These are phyloP conservation scores for Synergus laeviventris DNA, from an alignment of 2,888 invertebrate species.

Conservation along the genomic window DNA sequence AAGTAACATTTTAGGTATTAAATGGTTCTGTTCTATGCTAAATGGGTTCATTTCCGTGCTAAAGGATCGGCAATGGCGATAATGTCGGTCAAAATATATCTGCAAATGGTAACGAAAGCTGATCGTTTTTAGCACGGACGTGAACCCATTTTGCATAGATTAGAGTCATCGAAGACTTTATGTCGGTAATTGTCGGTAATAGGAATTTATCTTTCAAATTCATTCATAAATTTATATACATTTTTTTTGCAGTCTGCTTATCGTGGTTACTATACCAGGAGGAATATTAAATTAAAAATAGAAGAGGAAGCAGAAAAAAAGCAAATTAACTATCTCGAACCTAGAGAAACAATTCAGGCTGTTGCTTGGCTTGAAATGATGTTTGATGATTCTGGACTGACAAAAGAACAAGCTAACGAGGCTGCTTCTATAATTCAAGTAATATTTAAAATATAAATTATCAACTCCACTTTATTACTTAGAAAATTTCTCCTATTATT, in stretches of 20 bases:
- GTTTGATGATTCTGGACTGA: constrained; percentile 61
- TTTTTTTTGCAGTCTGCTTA: constrained; percentile 59
- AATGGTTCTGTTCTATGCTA: too few species aligned
- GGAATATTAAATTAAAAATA: constrained; percentile 50
- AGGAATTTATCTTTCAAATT: background rate
- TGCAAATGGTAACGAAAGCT: too few species aligned
- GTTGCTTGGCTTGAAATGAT: constrained; percentile 66
- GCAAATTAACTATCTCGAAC: constrained; percentile 12
- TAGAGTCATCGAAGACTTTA: background rate
- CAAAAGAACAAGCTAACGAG: constrained; percentile 57
- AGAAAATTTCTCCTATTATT: background rate
- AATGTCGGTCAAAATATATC: too few species aligned
- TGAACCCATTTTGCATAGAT: background rate
- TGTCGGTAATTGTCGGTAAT: background rate
- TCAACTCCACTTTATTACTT: background rate
- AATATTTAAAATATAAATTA: constrained; percentile 27
- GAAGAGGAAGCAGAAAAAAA: constrained; percentile 10
- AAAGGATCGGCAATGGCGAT: too few species aligned
- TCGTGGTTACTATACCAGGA: constrained; percentile 63
- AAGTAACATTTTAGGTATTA: background rate
- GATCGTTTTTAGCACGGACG: background rate
- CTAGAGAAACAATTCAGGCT: constrained; percentile 60
- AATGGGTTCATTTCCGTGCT: too few species aligned
- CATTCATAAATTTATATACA: constrained; percentile 33
- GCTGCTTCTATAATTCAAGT: constrained; percentile 68